A percentile compares a stretch with the other conserved stretches of the same genome.
phyloP scores from a whole-genome alignment of 2,113 vertebrate genomes.

The Perccottus glenii region DNA sequence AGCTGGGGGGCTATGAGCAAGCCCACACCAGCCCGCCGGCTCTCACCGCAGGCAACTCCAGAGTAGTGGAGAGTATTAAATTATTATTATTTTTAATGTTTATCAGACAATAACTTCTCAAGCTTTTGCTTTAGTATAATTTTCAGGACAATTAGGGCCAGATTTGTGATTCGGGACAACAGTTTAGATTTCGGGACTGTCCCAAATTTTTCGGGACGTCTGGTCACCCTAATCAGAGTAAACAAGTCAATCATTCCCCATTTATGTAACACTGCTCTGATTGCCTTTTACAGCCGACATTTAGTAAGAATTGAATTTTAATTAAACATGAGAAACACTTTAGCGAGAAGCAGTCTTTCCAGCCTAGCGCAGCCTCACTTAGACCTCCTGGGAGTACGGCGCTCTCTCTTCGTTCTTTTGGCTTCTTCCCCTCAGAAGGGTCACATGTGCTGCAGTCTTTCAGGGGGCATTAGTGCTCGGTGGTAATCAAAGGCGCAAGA shows the following conservation, averaged over 20 bases:
- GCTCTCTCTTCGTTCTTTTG: conserved; percentile 9
- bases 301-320: conserved; percentile 4
- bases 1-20: too few relatives aligned
- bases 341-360: conserved; percentile 14
- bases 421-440: conserved; percentile 30
- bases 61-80: too few relatives aligned
- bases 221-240: too few relatives aligned
- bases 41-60: too few relatives aligned
- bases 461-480: conserved; percentile 68
- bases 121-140: too few relatives aligned
- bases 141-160: too few relatives aligned
- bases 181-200: too few relatives aligned
- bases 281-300: neutral
- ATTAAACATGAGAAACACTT: conserved; percentile 17
- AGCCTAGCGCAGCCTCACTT: neutral
- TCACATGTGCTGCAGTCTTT: conserved; percentile 68
- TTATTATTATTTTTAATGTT: too few relatives aligned
- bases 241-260: neutral
- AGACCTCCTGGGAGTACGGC: neutral
- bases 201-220: too few relatives aligned
- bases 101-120: too few relatives aligned
- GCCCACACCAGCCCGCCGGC: too few relatives aligned
- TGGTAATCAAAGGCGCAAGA: conserved; percentile 85
- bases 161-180: too few relatives aligned
- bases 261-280: neutral